Conservation (phyloP, 2,797 vertebrate species). For the Esox lucius region DNA sequence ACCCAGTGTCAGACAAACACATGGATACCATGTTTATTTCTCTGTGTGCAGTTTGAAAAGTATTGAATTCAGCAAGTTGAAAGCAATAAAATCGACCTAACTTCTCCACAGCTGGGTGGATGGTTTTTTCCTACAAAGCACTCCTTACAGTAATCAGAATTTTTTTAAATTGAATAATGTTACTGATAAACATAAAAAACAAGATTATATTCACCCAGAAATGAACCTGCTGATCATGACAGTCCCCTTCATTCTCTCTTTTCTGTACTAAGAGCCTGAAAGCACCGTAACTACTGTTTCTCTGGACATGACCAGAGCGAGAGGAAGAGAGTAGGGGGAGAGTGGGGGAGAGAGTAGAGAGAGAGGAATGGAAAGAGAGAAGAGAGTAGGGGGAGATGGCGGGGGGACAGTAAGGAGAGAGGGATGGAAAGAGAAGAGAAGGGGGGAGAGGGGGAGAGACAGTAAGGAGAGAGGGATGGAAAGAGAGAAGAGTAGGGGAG, state of each 20-base stretch:
- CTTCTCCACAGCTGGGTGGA: no score
- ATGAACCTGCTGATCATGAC: not conserved
- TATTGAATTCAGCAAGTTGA: no score
- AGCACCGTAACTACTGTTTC: not conserved
- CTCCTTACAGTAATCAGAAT: no score
- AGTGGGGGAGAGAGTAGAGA: no score
- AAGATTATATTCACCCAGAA: not conserved
- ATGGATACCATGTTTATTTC: no score
- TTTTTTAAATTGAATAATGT: not conserved
- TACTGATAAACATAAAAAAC: not conserved
- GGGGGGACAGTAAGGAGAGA: not conserved
- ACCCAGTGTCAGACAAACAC: not conserved
- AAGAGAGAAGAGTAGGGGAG: not conserved
- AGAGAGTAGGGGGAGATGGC: no score
- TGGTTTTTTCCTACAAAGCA: no score
- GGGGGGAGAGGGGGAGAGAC: not conserved
- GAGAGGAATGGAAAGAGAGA: no score
- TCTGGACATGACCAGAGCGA: not conserved
- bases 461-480: not conserved
- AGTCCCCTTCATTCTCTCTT: not conserved
- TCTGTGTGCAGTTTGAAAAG: no score
- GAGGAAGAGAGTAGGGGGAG: not conserved
- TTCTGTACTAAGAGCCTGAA: slow-evolving; percentile 30
- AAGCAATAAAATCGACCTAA: no score
- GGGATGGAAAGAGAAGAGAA: slow-evolving; percentile 1